Percentiles rank a stretch among this genome's conserved stretches.
These are phyloP conservation scores for Chelonus formosanus DNA, from an alignment of 2,888 invertebrate species.

Conservation along the genomic window DNA sequence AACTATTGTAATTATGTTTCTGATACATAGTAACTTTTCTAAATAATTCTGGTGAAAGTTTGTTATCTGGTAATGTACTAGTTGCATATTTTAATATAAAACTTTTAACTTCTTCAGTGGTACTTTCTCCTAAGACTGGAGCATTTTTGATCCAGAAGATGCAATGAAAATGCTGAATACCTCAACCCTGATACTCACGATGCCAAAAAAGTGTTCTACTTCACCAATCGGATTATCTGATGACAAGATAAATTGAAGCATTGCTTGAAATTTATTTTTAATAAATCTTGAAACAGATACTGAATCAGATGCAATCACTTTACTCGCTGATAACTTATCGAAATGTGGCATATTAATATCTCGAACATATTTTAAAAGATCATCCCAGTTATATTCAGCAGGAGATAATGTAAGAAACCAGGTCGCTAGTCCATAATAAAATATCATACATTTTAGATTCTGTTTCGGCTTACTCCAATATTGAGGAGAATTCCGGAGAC, in stretches of 20 bases:
- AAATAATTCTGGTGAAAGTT: too few species aligned
- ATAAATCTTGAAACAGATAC: slow-evolving; percentile 33
- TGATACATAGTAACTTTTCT: too few species aligned
- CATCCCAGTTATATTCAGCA: too few species aligned
- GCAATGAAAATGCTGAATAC: slow-evolving; percentile 1
- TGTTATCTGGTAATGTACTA: too few species aligned
- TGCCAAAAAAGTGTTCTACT: too few species aligned
- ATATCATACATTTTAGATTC: slow-evolving; percentile 46
- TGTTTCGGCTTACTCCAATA: slow-evolving; percentile 44
- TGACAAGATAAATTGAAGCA: slow-evolving; percentile 4
- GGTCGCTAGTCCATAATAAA: slow-evolving; percentile 38
- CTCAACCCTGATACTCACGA: too few species aligned
- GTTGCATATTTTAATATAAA: slow-evolving; percentile 14
- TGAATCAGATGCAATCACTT: slow-evolving; percentile 48
- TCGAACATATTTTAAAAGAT: slow-evolving; percentile 44
- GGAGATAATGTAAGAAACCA: too few species aligned
- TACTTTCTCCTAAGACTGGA: background rate
- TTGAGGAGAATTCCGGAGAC: slow-evolving; percentile 48
- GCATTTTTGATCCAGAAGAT: background rate
- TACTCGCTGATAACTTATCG: slow-evolving; percentile 43
- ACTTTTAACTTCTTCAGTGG: slow-evolving; percentile 3
- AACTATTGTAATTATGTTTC: too few species aligned
- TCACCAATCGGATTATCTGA: background rate
- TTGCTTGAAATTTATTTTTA: slow-evolving; percentile 44
- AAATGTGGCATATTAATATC: slow-evolving; percentile 43